These are phyloP conservation scores for Drosophila vallismaia DNA, from an alignment of 2,888 invertebrate genomes.

Conservation along the genomic window DNA sequence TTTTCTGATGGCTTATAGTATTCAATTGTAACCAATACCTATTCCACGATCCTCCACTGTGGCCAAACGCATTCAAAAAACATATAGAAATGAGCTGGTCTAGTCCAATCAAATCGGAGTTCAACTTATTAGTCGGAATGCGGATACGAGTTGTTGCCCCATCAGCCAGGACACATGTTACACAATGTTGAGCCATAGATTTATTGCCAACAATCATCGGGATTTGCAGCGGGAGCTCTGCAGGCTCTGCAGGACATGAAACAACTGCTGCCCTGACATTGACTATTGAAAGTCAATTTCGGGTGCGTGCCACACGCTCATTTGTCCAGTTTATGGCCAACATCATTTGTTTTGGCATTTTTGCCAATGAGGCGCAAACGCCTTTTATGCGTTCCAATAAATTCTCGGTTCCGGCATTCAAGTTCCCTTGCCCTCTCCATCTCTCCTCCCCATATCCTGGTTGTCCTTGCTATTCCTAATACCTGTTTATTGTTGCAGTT, in stretches of 20 bases:
- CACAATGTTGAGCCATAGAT: constrained; percentile 71
- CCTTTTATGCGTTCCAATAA: constrained; percentile 75
- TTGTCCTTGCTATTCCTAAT: constrained; percentile 47
- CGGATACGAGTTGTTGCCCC: constrained; percentile 14
- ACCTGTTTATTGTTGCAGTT: constrained; percentile 71
- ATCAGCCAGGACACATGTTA: constrained; percentile 45
- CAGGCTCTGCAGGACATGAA: constrained; percentile 14
- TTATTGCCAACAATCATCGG: constrained; percentile 72
- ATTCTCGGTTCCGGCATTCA: constrained; percentile 64
- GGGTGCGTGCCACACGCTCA: constrained; percentile 76
- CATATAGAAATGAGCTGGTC: constrained; percentile 10
- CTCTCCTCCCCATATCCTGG: neutral
- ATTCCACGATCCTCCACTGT: neutral
- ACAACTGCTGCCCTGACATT: constrained; percentile 42
- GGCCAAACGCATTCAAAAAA: neutral
- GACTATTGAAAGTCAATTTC: constrained; percentile 78
- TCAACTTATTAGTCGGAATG: constrained; percentile 60
- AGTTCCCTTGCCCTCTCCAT: too few species aligned
- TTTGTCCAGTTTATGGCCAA: constrained; percentile 74
- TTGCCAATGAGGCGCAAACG: constrained; percentile 51
- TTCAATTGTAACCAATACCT: too few species aligned
- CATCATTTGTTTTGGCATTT: constrained; percentile 64
- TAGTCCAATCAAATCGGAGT: constrained; percentile 51
- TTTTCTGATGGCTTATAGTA: too few species aligned
- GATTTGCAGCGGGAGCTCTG: constrained; percentile 46